Base-by-base conservation (phyloP, 2,113 vertebrate genomes). In the Neotoma lepida region DNA sequence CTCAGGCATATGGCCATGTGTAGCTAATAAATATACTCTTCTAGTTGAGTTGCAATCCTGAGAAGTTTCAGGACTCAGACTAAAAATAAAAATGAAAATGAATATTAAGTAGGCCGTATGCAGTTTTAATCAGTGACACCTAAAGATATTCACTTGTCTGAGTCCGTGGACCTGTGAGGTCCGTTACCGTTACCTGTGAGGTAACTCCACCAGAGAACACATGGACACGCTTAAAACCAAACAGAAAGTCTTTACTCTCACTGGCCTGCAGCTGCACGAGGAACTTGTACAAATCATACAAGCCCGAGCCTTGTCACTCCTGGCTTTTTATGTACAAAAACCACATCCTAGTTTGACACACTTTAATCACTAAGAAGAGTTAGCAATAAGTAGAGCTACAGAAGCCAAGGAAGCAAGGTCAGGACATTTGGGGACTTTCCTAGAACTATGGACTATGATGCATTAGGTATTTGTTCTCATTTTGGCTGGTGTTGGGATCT, bases 41-140 rank as follows among this genome's bases (percentile, higher is more conserved):
- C 85, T 22, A 46, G 54, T 51, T 91, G 73, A 24, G 64, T 46
- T 89, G n/a, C 28, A 30, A 44, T 5, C 24, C 20, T 80, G 33
- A n/a, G 88, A 94, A 89, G 68, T 58, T 91, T 63, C 49, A 76
- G 64, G 44, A 73, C 46, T 87, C 54, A 41, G 81, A 81, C 41
- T 33, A 68, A 92, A 51, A 39, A 77, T 64, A 70, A 76, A 68
- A 71, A 35, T 6, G 12, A 68, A 68, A 68, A 4, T 39, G 30
- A 58, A 30, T 76, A 68, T 46, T 58, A 86, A 30, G 39, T 49
- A 85, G 28, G 78, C 56, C 63, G 35, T 22, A 49, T 89, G 66
- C 28, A 58, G 39, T 70, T 41, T 71, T 41, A 44, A n/a, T 28
- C 6, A 81, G n/a, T 56, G 80, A 41, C n/a, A 46, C 46, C 80